Conservation (phyloP, 35 echinoderm and acorn worm species). For the Apostichopus californicus region DNA sequence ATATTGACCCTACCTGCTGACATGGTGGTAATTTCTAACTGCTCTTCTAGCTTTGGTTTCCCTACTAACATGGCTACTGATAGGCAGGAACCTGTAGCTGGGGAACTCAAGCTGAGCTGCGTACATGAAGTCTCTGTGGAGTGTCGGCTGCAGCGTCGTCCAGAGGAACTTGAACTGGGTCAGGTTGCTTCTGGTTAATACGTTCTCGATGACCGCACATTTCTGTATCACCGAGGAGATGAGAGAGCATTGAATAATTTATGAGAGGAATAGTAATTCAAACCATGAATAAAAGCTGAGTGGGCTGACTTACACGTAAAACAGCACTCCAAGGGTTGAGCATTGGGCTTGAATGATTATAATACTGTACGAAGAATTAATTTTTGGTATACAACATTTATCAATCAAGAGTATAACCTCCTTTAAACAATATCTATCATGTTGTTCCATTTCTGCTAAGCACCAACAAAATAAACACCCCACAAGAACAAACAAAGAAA, state of each 20-base stretch:
- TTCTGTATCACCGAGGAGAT: constrained; percentile 38
- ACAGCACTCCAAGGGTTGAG: too few species aligned
- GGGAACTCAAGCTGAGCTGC: constrained; percentile 80
- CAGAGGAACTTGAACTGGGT: constrained; percentile 93
- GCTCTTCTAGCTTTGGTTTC: constrained; percentile 72
- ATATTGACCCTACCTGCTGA: constrained; percentile 66
- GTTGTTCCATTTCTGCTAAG: too few species aligned
- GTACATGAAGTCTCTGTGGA: constrained; percentile 99
- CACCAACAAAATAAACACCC: too few species aligned
- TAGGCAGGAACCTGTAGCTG: constrained; percentile 70
- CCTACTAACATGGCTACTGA: constrained; percentile 78
- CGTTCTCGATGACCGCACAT: constrained; percentile 77
- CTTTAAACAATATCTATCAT: too few species aligned
- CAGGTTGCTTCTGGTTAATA: constrained; percentile 81
- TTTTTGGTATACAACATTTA: too few species aligned
- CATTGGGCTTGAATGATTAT: too few species aligned
- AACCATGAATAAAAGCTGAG: too few species aligned
- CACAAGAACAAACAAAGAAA: too few species aligned
- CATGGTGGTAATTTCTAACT: constrained; percentile 82
- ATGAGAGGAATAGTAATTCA: too few species aligned
- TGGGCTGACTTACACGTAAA: too few species aligned
- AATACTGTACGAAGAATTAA: too few species aligned
- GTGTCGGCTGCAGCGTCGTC: constrained; percentile 80
- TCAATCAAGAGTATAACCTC: too few species aligned
- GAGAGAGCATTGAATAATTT: not conserved